Conservation (phyloP, 2,113 vertebrate species). For the Phalacrocorax aristotelis region DNA sequence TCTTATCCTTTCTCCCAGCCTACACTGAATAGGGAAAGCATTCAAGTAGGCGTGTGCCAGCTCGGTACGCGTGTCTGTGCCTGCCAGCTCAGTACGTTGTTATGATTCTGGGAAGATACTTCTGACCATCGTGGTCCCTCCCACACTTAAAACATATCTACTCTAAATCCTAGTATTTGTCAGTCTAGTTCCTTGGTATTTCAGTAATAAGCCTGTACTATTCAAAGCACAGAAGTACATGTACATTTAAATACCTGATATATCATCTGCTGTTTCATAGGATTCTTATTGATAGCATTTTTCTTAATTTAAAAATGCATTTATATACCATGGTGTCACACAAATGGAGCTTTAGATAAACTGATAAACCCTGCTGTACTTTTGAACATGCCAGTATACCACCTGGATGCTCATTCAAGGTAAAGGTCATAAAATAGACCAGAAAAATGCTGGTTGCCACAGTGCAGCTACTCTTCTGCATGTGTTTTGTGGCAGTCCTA, state of each 20-base stretch:
- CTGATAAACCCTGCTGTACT: background rate
- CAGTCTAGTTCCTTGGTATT: background rate
- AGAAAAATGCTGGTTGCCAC: background rate
- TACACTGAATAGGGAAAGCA: background rate
- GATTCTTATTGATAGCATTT: background rate
- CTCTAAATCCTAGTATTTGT: background rate
- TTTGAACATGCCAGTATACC: background rate
- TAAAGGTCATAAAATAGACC: background rate
- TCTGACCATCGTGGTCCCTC: background rate
- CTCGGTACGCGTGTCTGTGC: background rate
- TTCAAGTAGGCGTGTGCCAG: background rate
- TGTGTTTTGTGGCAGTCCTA: background rate
- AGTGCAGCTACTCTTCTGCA: background rate
- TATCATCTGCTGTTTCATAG: background rate
- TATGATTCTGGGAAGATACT: background rate
- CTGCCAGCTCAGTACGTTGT: background rate
- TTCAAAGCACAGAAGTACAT: background rate
- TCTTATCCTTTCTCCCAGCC: background rate
- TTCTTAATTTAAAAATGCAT: background rate
- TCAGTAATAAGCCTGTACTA: background rate
- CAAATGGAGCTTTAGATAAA: background rate
- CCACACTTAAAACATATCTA: background rate
- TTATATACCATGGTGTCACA: background rate
- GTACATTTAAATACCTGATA: background rate
- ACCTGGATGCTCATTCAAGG: background rate